Conservation (phyloP, 2,888 invertebrate species). For the Sphinx pinastri region DNA sequence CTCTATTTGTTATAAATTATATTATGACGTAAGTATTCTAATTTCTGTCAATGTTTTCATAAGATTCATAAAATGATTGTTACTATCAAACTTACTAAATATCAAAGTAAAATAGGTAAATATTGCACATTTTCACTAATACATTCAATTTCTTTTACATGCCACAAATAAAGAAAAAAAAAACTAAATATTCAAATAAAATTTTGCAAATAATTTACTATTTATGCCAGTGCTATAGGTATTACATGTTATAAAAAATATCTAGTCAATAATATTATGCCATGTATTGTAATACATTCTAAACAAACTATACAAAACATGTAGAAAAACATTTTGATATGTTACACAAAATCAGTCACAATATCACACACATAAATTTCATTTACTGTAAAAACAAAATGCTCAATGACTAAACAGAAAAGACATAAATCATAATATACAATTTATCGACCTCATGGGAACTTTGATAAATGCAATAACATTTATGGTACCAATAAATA, state of each 20-base stretch:
- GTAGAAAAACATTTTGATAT: conserved; percentile 43
- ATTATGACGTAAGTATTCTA: too few species aligned
- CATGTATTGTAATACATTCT: not conserved
- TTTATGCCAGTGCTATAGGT: too few species aligned
- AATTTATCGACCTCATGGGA: not conserved
- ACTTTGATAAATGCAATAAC: conserved; percentile 5
- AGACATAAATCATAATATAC: conserved; percentile 18
- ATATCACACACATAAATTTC: conserved; percentile 47
- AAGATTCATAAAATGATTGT: too few species aligned
- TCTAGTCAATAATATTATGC: conserved; percentile 39
- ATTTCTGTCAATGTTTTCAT: too few species aligned
- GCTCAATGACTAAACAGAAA: conserved; percentile 25
- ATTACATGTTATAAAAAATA: conserved; percentile 25
- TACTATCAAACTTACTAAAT: not conserved
- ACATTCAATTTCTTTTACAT: not conserved
- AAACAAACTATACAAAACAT: conserved; percentile 20
- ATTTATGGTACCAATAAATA: conserved; percentile 3
- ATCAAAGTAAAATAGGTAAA: not conserved
- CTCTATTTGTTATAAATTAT: too few species aligned
- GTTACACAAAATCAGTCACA: conserved; percentile 56
- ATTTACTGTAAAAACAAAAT: conserved; percentile 34
- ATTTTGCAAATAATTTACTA: not conserved
- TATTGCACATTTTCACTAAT: not conserved
- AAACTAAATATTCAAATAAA: too few species aligned
- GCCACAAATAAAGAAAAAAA: too few species aligned